phyloP scores from a whole-genome alignment of 1,140 invertebrate species.

The Microplitis mediator region DNA sequence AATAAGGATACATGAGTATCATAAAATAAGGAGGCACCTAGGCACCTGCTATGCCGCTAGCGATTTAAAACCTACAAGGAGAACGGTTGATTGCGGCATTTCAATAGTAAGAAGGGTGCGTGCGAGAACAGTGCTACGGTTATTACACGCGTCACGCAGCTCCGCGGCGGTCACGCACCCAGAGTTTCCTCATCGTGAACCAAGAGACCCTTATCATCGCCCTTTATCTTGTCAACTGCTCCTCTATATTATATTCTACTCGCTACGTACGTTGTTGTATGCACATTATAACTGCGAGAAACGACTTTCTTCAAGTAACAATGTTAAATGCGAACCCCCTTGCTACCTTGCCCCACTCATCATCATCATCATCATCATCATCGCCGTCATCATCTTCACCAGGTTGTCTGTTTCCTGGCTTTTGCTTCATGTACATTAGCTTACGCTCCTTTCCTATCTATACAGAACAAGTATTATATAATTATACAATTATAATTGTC shows the following conservation, averaged over 20 bases:
- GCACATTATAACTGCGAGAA: not conserved
- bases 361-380: not conserved
- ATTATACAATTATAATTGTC: slow-evolving; percentile 2
- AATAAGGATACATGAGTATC: not conserved
- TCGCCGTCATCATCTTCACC: not conserved
- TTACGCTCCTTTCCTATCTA: not conserved
- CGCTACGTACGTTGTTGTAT: slow-evolving; percentile 17
- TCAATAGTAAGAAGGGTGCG: slow-evolving; percentile 40
- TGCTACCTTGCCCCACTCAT: not conserved
- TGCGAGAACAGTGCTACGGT: slow-evolving; percentile 57
- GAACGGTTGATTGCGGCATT: slow-evolving; percentile 22
- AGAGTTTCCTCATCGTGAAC: slow-evolving; percentile 17
- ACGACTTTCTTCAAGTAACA: not conserved
- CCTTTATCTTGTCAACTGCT: slow-evolving; percentile 60
- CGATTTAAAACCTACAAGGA: slow-evolving; percentile 22
- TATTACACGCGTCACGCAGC: slow-evolving; percentile 62
- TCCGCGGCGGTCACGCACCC: slow-evolving; percentile 55
- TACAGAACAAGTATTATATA: not conserved
- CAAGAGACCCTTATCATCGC: slow-evolving; percentile 53
- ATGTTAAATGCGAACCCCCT: too few species aligned
- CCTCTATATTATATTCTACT: slow-evolving; percentile 55
- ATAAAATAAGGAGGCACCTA: not conserved
- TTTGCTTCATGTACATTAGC: not conserved
- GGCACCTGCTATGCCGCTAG: slow-evolving; percentile 41
- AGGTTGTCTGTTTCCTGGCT: not conserved